Percentiles rank a stretch among this genome's conserved stretches.
Evolutionary conservation across 1,140 invertebrate species (phyloP).

Genomic region (Hypothenemus hampei): DNA sequence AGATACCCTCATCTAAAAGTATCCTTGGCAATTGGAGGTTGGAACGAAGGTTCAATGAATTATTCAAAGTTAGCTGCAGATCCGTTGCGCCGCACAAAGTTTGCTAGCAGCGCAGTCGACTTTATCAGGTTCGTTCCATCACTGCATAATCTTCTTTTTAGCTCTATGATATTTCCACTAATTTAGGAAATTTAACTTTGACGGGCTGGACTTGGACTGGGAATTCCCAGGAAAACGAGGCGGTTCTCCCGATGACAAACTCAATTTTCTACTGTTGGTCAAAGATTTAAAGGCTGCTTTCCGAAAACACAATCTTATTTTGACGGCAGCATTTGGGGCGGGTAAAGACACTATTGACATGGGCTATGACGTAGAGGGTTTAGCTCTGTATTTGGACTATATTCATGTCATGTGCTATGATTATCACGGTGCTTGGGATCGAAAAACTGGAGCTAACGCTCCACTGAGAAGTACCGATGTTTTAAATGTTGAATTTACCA

Average conservation of each 20-base stretch:
- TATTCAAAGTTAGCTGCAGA: slow-evolving; percentile 70
- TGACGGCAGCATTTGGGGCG: slow-evolving; percentile 73
- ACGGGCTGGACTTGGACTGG: slow-evolving; percentile 81
- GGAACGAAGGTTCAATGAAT: slow-evolving; percentile 79
- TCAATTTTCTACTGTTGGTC: slow-evolving; percentile 70
- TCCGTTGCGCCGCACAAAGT: slow-evolving; percentile 52
- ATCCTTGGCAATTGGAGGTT: slow-evolving; percentile 77
- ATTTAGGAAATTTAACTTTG: slow-evolving; percentile 67
- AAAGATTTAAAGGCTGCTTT: slow-evolving; percentile 64
- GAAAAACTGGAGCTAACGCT: slow-evolving; percentile 67
- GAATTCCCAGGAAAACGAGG: slow-evolving; percentile 75
- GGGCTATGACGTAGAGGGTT: slow-evolving; percentile 68
- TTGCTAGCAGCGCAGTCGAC: slow-evolving; percentile 58
- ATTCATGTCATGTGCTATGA: slow-evolving; percentile 89
- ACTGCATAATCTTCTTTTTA: too few relatives aligned
- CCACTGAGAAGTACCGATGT: slow-evolving; percentile 52
- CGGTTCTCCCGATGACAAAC: slow-evolving; percentile 66
- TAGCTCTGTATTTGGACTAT: slow-evolving; percentile 71
- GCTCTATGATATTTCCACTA: too few relatives aligned
- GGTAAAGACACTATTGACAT: slow-evolving; percentile 63
- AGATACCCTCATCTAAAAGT: slow-evolving; percentile 71
- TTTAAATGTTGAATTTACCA: slow-evolving; percentile 66
- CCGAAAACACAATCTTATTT: slow-evolving; percentile 53
- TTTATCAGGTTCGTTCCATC: slow-evolving; percentile 55
- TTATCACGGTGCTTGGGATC: slow-evolving; percentile 82